Base-by-base conservation (phyloP, 2,797 vertebrate species). In the Pipistrellus pygmaeus region DNA sequence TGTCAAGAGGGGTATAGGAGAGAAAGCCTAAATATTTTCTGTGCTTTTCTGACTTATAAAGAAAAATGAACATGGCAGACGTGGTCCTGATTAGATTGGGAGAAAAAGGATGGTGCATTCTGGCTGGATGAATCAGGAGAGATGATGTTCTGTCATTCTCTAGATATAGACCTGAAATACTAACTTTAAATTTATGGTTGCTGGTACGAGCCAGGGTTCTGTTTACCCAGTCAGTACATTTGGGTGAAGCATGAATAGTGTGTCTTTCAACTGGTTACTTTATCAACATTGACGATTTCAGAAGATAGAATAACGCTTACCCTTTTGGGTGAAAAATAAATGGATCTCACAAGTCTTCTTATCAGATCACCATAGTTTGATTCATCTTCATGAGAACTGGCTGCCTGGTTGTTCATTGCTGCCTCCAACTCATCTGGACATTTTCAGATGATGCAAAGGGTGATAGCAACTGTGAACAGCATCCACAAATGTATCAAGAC, bases 21-120 rank as follows among this genome's bases (percentile, higher is more conserved):
- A 94, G 73, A 94, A 90, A n/a, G 91, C 72, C 94, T 98, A 98
- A 98, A 97, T 98, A 90, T 97, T 44, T 96, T 96, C 91, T 91
- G 64, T 81, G 92, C 83, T 88, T 98, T 93, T 97, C 97, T 97
- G 95, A 97, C 96, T 98, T 97, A 92, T 94, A 97, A 98, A 98
- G 98, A 98, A 98, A 98, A 98, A 98, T 98, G 96, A 97, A 97
- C 95, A 44, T 97, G 96, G 97, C 97, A 98, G 96, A 98, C 98
- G 88, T 92, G 96, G 97, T 97, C 95, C 97, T 98, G 98, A 98
- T 98, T 98, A 98, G 97, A 98, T 97, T 93, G 89, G 96, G 97
- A 97, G 96, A 96, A 97, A 98, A 98, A 98, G 92, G 95, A 98
- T 98, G 98, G 97, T 97, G 83, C 95, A 96, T 98, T 98, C 94